Evolutionary conservation across 1,140 invertebrate genomes (phyloP), one percentile per base, ranked within the genome.

Genomic region (Druon quercuslanigerum): DNA sequence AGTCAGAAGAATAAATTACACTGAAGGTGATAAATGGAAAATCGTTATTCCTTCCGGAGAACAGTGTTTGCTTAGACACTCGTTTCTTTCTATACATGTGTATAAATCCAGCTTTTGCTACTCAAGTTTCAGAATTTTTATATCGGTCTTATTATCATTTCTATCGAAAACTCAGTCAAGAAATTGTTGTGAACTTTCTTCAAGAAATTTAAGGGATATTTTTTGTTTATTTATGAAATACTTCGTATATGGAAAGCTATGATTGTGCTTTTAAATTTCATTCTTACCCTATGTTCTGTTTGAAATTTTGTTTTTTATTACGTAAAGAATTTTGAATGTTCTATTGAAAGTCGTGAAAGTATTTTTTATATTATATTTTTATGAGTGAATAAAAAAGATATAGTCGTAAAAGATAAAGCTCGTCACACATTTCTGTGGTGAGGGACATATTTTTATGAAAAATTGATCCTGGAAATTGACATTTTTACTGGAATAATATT

Each of bases 291-390:
- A n/a, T n/a, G n/a, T n/a, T n/a, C n/a, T n/a, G n/a, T n/a, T n/a
- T n/a, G n/a, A n/a, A n/a, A n/a, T n/a, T n/a, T n/a, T n/a, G n/a
- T n/a, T 33, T 33, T 2, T 33, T 33, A 33, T 33, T 33, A 33
- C 5, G 25, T 33, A 33, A 33, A 33, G 25, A 3, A 33, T 33
- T 33, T 33, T 33, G 2, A 33, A 3, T 4, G 25, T 33, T 33
- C 25, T 33, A 33, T 3, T 33, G 5, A 33, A 33, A 33, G 25
- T 2, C 2, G 5, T 60, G 16, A 20, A 25, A 25, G 25, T 17
- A 54, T 54, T 60, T 60, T 60, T 60, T 60, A 60, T 60, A 60
- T 25, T 20, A 60, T 60, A 60, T 60, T 60, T 60, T 60, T 60
- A 60, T 60, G 56, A 25, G 19, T 19, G 56, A 19, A 25, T 60